phyloP scores from a whole-genome alignment of 2,888 invertebrate species.

The Mechanitis mazaeus region DNA sequence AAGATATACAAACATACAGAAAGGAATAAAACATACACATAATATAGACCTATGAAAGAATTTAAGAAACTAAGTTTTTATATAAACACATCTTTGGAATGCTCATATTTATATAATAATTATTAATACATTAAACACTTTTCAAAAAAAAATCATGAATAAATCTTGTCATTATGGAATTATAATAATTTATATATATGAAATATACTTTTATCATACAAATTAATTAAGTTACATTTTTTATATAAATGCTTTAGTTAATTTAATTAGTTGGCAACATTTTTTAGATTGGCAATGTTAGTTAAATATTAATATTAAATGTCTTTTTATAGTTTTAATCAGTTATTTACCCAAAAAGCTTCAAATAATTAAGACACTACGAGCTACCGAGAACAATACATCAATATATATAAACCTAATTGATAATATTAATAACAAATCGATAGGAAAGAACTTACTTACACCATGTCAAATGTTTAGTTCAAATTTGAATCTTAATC shows the following conservation, averaged over 20 bases:
- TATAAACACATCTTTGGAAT: slow-evolving; percentile 65
- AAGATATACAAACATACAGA: not conserved
- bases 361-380: slow-evolving; percentile 53
- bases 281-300: slow-evolving; percentile 46
- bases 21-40: not conserved
- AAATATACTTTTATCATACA: too few species aligned
- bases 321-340: slow-evolving; percentile 48
- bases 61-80: slow-evolving; percentile 43
- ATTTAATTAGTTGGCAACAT: slow-evolving; percentile 46
- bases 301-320: slow-evolving; percentile 37
- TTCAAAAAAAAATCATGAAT: too few species aligned
- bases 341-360: slow-evolving; percentile 54
- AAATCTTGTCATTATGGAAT: too few species aligned
- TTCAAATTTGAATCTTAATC: slow-evolving; percentile 5
- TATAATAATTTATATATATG: too few species aligned
- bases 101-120: slow-evolving; percentile 33
- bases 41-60: not conserved
- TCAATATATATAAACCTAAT: not conserved
- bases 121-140: not conserved
- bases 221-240: slow-evolving; percentile 9
- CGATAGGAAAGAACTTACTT: too few species aligned
- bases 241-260: slow-evolving; percentile 33
- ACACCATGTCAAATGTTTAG: too few species aligned
- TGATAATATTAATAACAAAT: too few species aligned
- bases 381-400: slow-evolving; percentile 37